Percentiles rank a stretch among this genome's conserved stretches.
phyloP scores from a whole-genome alignment of 2,797 vertebrate genomes.

The Basileuterus tristriatus region DNA sequence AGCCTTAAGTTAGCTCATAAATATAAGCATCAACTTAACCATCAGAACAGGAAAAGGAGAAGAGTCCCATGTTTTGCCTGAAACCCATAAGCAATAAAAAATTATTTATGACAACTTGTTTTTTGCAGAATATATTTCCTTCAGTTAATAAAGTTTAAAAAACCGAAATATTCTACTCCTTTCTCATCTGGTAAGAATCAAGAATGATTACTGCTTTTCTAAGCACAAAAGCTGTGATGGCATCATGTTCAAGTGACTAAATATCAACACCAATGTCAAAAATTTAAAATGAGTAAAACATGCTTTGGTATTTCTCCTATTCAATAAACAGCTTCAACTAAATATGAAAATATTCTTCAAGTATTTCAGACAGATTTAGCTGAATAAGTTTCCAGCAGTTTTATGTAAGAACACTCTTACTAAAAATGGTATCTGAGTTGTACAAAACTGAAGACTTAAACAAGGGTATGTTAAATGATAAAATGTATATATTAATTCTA shows the following conservation, averaged over 20 bases:
- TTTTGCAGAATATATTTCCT: background rate
- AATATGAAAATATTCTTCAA: background rate
- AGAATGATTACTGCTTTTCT: background rate
- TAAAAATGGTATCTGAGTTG: background rate
- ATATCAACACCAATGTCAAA: background rate
- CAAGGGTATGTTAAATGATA: background rate
- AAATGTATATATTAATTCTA: background rate
- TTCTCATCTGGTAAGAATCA: background rate
- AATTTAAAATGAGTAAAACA: background rate
- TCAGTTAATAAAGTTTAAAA: background rate
- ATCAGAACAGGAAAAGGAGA: background rate
- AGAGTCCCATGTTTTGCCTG: background rate
- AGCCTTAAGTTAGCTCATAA: background rate
- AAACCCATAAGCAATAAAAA: background rate
- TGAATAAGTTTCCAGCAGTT: background rate
- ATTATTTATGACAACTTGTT: background rate
- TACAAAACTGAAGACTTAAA: background rate
- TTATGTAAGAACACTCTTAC: background rate
- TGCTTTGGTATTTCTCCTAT: background rate
- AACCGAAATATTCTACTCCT: background rate
- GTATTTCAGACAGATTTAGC: background rate
- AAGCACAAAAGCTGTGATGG: background rate
- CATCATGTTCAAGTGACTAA: background rate
- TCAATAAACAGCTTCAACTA: background rate
- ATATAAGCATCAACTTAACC: background rate